Evolutionary conservation across 2,113 vertebrate species (phyloP).

Genomic region (Chrysemys picta): DNA sequence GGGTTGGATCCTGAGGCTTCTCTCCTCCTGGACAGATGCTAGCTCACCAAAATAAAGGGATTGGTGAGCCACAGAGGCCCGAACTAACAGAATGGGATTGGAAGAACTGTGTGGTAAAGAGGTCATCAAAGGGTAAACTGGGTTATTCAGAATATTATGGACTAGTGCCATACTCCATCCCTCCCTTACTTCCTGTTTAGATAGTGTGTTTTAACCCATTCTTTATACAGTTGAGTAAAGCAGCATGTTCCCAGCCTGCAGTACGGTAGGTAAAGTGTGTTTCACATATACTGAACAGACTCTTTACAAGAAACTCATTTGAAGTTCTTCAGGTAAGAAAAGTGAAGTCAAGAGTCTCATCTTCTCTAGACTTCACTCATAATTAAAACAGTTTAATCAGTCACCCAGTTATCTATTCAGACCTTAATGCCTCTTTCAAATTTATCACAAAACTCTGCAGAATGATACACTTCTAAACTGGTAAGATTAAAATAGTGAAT

Average conservation of each 20-base stretch:
- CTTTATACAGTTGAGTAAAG: neutral
- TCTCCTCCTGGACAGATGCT: neutral
- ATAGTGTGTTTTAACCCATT: neutral
- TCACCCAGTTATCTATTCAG: neutral
- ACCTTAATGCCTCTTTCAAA: rapidly evolving
- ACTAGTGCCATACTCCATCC: too few relatives aligned
- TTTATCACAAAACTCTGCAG: neutral
- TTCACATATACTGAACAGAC: neutral
- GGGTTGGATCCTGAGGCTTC: neutral
- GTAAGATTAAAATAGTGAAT: rapidly evolving
- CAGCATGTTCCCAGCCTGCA: neutral
- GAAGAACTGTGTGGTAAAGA: neutral
- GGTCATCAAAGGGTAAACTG: too few relatives aligned
- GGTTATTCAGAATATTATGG: too few relatives aligned
- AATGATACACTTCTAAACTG: rapidly evolving
- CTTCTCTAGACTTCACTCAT: neutral
- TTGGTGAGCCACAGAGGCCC: rapidly evolving
- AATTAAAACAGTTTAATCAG: neutral
- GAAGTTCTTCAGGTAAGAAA: neutral
- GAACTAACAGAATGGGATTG: neutral
- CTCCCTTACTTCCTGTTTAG: too few relatives aligned
- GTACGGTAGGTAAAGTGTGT: neutral
- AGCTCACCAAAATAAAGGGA: neutral
- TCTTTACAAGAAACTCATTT: neutral
- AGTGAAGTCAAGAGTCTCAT: rapidly evolving